Base-by-base conservation (phyloP, 2,888 invertebrate genomes). In the Kryphioiulus occultus region DNA sequence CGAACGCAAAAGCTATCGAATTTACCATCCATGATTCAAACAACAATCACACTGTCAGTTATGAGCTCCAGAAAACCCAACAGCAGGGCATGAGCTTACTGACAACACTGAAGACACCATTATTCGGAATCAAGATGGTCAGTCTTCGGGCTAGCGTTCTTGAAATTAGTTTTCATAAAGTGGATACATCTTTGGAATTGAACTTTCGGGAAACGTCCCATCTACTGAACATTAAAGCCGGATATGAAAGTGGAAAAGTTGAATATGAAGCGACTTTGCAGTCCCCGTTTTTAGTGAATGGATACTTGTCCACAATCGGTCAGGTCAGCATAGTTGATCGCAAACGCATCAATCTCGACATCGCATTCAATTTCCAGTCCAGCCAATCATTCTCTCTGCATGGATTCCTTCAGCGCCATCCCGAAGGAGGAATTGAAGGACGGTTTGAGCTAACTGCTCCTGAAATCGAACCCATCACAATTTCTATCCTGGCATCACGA, bases 201-300 rank as follows among this genome's bases (percentile, higher is more conserved):
- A 26, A 32, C 19, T 30, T 35, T 15, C 15, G 26, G 7, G n/a
- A 35, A 42, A 30, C 10, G 19, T 78, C 32, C 19, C 88, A 88
- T 32, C 22, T 32, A 17, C 22, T 86, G 30, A 39, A 68, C 17
- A 9, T 88, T 19, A 68, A 39, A n/a, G 26, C 82, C 0, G 22
- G 83, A 15, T 53, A 26, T 19, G n/a, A 82, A 22, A 26, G 35
- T 42, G 30, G 44, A 19, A 78, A 35, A 39, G 30, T 88, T 22
- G 85, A 88, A 12, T 35, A 89, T 9, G 39, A 32, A 10, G 30
- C 90, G 5, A 89, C 88, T 47, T 47, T 90, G 15, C 88, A 90
- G 15, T 90, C 91, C 0, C 90, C 91, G 1, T 68, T 89, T 0
- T 59, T 90, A n/a, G 85, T 87, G 19, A 88, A 90, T 5, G 88